Base-by-base conservation (phyloP, 2,113 vertebrate genomes). In the Gadus chalcogrammus region DNA sequence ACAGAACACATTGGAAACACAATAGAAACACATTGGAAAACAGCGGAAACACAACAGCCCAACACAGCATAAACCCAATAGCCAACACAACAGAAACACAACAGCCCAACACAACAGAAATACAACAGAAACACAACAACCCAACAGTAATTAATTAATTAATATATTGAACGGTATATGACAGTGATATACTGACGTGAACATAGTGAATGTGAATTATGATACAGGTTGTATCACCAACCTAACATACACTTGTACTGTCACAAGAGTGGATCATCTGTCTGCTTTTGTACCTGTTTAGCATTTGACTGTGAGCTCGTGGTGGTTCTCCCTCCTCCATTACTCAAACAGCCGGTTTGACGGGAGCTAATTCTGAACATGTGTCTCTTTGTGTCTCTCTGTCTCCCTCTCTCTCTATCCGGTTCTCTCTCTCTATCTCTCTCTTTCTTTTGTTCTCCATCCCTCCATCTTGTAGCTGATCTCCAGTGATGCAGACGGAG, bases 401-500 rank as follows among this genome's bases (percentile, higher is more conserved):
- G 18, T 56, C 15, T 28, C 48, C 16, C n/a, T 38, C 27, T 60
- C 17, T 60, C 67, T 68, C 27, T 18, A 5, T 68, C 15, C 38
- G 5, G 5, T 11, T 42, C 38, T 42, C 38, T 42, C 38, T 42
- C 38, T 42, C 38, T 42, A 5, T 31, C 5, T 8, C 53, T 68
- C 1, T 28, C 66, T 58, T 3, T 67, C 65, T 56, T 13, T 55
- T 15, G 13, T 20, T 24, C 53, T 68, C 16, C 31, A 38, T 38
- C 55, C 8, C 5, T 35, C 22, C 20, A 56, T 74, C 65, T 70
- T 60, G 70, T 76, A 99, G 97, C 95, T 99, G 80, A 99, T 99
- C 82, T 98, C 96, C 88, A 99, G 97, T 67, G 97, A 98, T 77
- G 97, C 97, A 11, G 97, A 98, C 84, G 97, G 97, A 88, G 97